phyloP scores from a whole-genome alignment of 2,888 invertebrate species.

The Agriotes lineatus region DNA sequence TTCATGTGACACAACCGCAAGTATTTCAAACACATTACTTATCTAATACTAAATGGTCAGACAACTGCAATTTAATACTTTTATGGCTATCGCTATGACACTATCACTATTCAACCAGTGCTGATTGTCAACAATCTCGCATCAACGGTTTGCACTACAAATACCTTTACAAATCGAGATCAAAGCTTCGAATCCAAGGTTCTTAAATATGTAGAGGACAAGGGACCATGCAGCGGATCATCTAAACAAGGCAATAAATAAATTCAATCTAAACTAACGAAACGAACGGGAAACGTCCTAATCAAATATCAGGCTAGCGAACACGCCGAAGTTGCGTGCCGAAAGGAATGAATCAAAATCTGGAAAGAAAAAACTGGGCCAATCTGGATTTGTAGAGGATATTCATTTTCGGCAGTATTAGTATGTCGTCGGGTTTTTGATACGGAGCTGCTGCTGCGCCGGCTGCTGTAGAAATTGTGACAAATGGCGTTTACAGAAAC shows the following conservation, averaged over 20 bases:
- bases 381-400: constrained; percentile 48
- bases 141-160: too few relatives aligned
- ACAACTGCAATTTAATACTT: too few relatives aligned
- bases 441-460: constrained; percentile 49
- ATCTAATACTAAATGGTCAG: too few relatives aligned
- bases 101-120: too few relatives aligned
- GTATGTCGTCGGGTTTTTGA: constrained; percentile 49
- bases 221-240: not conserved
- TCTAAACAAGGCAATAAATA: constrained; percentile 13
- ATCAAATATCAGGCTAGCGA: constrained; percentile 18
- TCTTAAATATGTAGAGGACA: not conserved
- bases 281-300: constrained; percentile 16
- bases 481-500: constrained; percentile 56
- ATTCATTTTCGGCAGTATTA: constrained; percentile 51
- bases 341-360: constrained; percentile 38
- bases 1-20: too few relatives aligned
- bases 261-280: constrained; percentile 24
- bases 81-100: too few relatives aligned
- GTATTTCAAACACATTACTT: too few relatives aligned
- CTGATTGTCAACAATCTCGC: too few relatives aligned
- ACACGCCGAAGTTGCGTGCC: constrained; percentile 27
- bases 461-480: constrained; percentile 56
- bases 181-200: not conserved
- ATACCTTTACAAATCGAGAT: too few relatives aligned
- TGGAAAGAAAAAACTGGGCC: constrained; percentile 41